Percentiles rank a stretch among this genome's conserved stretches.
Evolutionary conservation across 2,888 invertebrate genomes (phyloP).

Genomic region (Pristionchus entomophagus): DNA sequence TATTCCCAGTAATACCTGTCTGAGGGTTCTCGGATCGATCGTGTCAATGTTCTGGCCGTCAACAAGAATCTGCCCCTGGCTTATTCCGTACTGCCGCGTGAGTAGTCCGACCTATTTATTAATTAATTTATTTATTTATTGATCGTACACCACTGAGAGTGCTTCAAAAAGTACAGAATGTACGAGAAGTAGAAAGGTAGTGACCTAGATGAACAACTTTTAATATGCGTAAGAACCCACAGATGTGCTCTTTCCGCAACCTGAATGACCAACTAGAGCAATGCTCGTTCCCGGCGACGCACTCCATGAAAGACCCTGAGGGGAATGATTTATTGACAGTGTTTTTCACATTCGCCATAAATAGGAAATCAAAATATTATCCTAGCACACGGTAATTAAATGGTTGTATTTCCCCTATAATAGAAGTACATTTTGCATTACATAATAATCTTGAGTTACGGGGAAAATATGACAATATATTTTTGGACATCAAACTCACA

Average conservation of each 20-base stretch:
- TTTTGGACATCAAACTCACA: background rate
- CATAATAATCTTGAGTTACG: too few species aligned
- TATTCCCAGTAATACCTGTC: background rate
- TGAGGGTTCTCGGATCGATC: constrained; percentile 15
- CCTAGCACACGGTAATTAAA: too few species aligned
- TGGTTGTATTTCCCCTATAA: too few species aligned
- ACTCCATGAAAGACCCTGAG: constrained; percentile 20
- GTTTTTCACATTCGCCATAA: too few species aligned
- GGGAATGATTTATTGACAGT: background rate
- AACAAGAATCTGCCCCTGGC: background rate
- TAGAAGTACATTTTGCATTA: too few species aligned
- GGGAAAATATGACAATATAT: too few species aligned
- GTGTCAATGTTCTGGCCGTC: constrained; percentile 26
- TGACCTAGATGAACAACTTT: background rate
- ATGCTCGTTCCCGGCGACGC: constrained; percentile 23
- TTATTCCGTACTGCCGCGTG: constrained; percentile 26
- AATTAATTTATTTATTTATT: background rate
- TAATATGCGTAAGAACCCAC: background rate
- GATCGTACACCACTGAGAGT: too few species aligned
- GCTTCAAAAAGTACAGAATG: too few species aligned
- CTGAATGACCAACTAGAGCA: constrained; percentile 38
- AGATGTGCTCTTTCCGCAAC: constrained; percentile 43
- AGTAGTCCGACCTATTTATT: constrained; percentile 40
- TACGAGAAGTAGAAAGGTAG: background rate
- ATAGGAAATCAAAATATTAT: too few species aligned